These are phyloP conservation scores for Malurus melanocephalus DNA, from an alignment of 2,113 vertebrate genomes.

Conservation along the genomic window DNA sequence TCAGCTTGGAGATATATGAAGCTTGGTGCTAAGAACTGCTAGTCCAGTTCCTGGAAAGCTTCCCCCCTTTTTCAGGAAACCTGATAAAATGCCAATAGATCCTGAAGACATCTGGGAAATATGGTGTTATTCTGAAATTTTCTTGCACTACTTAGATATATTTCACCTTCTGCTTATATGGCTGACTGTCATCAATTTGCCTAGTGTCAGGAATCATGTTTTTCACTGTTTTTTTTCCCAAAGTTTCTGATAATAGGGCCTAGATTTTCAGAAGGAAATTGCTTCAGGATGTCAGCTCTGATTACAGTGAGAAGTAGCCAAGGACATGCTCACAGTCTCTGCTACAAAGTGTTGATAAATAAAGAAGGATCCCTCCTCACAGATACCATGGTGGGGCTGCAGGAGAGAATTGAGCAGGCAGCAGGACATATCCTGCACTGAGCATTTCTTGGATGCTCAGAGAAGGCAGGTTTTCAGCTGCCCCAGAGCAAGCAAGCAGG, in stretches of 20 bases:
- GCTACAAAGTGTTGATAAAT: background rate
- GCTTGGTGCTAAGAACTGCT: background rate
- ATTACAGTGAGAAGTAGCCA: background rate
- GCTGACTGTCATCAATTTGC: background rate
- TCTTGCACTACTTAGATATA: background rate
- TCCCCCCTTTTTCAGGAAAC: background rate
- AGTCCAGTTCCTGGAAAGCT: background rate
- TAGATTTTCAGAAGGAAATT: background rate
- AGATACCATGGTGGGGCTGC: background rate
- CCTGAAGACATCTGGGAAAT: background rate
- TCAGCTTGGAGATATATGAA: background rate
- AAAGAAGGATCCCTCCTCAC: background rate
- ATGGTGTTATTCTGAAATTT: background rate
- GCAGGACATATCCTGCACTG: background rate
- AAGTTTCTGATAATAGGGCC: background rate
- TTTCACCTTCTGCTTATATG: background rate
- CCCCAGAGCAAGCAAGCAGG: background rate
- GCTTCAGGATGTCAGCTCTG: background rate
- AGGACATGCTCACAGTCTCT: background rate
- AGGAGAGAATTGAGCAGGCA: background rate
- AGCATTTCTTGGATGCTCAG: background rate
- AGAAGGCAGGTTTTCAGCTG: background rate
- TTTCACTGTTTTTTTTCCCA: background rate
- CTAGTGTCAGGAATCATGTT: background rate
- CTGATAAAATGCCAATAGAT: conserved; percentile 1